Percentiles rank a stretch among this genome's conserved stretches.
Conservation (phyloP, 2,797 vertebrate species). For the Rhinogobio ventralis region DNA sequence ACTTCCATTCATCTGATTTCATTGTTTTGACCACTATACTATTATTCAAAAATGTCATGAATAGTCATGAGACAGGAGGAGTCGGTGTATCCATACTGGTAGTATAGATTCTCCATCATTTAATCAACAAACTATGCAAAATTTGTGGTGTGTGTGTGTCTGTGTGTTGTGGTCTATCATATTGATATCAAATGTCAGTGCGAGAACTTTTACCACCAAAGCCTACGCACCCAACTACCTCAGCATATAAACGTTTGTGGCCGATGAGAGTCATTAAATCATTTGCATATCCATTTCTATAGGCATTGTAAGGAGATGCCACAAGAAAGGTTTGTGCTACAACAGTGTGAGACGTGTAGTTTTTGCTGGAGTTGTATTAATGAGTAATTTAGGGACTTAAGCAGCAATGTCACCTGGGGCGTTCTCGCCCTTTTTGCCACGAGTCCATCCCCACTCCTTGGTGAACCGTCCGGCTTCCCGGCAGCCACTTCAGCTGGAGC, state of each 20-base stretch:
- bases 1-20: background rate
- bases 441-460: background rate
- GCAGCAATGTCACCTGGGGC: background rate
- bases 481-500: slow-evolving; percentile 18
- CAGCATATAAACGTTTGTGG: slow-evolving; percentile 3
- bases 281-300: slow-evolving; percentile 36
- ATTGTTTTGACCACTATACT: background rate
- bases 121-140: slow-evolving; percentile 45
- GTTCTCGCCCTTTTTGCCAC: slow-evolving; percentile 22
- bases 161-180: slow-evolving; percentile 47
- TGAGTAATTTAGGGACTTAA: slow-evolving; percentile 6
- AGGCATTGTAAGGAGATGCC: slow-evolving; percentile 22
- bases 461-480: slow-evolving; percentile 3
- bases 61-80: background rate
- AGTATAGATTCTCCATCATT: background rate
- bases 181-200: slow-evolving; percentile 48
- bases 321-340: slow-evolving; percentile 38
- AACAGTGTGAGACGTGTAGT: slow-evolving; percentile 13
- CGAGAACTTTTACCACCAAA: slow-evolving; percentile 43
- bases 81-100: slow-evolving; percentile 17
- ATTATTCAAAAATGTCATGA: background rate
- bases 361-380: background rate
- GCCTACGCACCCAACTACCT: slow-evolving; percentile 22
- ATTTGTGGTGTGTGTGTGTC: slow-evolving; percentile 34
- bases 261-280: slow-evolving; percentile 19